A percentile compares a stretch with the other conserved stretches of the same genome.
Conservation (phyloP, 2,888 invertebrate genomes). For the Cerastis leucographa region DNA sequence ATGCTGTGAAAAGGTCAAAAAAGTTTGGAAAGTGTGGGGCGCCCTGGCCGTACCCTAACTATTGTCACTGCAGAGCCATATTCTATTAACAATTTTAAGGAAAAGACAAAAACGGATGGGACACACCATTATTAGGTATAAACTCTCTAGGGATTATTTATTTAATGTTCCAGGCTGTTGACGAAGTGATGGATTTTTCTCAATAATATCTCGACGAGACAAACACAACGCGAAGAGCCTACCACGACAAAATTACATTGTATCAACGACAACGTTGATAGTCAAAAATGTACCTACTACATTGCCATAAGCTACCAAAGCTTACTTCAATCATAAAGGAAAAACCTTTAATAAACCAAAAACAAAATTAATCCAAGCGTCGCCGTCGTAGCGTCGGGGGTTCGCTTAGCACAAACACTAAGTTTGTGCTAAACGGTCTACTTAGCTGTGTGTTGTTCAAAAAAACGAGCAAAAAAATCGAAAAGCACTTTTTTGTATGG, state of each 20-base stretch:
- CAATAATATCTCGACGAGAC: background rate
- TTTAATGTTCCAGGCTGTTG: background rate
- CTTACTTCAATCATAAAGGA: background rate
- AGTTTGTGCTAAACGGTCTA: too few relatives aligned
- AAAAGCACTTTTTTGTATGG: too few relatives aligned
- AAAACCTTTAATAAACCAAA: too few relatives aligned
- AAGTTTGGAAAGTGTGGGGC: background rate
- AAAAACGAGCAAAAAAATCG: too few relatives aligned
- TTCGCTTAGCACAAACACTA: too few relatives aligned
- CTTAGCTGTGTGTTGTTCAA: too few relatives aligned
- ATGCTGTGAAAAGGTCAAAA: background rate
- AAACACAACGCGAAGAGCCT: background rate
- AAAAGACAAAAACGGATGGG: background rate
- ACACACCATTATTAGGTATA: background rate
- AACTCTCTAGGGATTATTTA: background rate
- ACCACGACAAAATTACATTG: background rate
- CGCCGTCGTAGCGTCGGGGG: too few relatives aligned
- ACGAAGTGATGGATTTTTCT: background rate
- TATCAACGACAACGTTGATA: background rate
- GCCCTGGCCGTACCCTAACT: background rate
- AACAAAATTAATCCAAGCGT: too few relatives aligned
- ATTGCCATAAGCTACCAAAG: background rate
- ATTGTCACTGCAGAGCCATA: background rate
- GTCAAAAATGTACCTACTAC: background rate
- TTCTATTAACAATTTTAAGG: background rate